Percentiles rank a stretch among this genome's conserved stretches.
Evolutionary conservation across 2,113 vertebrate genomes (phyloP).

Genomic region (Sialia sialis): DNA sequence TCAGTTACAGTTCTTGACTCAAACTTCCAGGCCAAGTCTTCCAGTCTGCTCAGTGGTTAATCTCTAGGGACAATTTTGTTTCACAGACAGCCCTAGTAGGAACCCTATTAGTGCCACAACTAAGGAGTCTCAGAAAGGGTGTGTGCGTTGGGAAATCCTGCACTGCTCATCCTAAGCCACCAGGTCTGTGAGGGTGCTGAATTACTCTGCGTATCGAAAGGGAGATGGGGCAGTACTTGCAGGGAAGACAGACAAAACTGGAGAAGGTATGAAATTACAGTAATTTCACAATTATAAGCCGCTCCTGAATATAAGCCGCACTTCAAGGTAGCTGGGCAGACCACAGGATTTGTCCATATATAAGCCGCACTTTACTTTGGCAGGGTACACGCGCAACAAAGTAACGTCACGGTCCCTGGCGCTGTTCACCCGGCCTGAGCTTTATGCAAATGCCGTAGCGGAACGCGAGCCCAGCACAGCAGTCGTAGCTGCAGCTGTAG

Average conservation of each 20-base stretch:
- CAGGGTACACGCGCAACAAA: too few species aligned
- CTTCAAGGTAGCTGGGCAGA: too few species aligned
- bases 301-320: too few species aligned
- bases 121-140: neutral
- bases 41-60: neutral
- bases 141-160: neutral
- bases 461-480: too few species aligned
- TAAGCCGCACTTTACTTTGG: too few species aligned
- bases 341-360: too few species aligned
- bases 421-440: too few species aligned
- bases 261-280: neutral
- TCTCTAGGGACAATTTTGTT: neutral
- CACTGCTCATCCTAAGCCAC: neutral
- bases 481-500: too few species aligned
- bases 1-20: neutral
- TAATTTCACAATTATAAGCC: too few species aligned
- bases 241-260: neutral
- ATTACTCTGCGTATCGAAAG: neutral
- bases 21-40: neutral
- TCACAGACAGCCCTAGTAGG: neutral
- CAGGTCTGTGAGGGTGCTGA: rapidly evolving
- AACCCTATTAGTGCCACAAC: rapidly evolving
- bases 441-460: too few species aligned
- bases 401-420: too few species aligned
- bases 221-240: neutral